Evolutionary conservation across 2,888 invertebrate genomes (phyloP).

Genomic region (Agriopis leucophaearia): DNA sequence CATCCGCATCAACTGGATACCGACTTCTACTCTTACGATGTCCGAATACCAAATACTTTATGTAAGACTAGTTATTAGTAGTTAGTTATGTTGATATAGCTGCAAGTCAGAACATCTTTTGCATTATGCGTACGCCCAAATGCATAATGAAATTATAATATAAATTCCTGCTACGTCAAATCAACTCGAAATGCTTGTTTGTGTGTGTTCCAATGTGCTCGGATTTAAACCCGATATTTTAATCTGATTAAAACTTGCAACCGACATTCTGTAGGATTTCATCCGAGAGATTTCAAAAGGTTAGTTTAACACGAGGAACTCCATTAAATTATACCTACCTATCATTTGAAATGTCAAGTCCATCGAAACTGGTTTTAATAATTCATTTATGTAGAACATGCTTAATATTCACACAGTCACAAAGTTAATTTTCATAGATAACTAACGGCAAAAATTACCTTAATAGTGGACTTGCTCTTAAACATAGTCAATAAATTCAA

Average conservation of each 20-base stretch:
- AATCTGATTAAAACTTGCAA: slow-evolving; percentile 66
- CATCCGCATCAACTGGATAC: no score
- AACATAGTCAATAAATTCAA: no score
- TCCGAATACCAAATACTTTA: no score
- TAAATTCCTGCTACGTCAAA: slow-evolving; percentile 3
- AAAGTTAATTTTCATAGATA: no score
- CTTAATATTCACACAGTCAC: background rate
- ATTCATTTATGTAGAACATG: slow-evolving; percentile 29
- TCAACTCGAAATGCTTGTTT: slow-evolving; percentile 13
- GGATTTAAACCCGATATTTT: slow-evolving; percentile 51
- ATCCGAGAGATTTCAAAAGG: slow-evolving; percentile 53
- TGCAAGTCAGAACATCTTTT: background rate
- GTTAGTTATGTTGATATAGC: no score
- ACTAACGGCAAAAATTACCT: background rate
- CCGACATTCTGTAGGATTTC: slow-evolving; percentile 59
- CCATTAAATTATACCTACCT: slow-evolving; percentile 26
- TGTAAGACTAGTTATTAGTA: background rate
- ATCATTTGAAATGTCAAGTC: slow-evolving; percentile 37
- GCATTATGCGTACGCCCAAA: background rate
- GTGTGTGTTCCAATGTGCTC: slow-evolving; percentile 19
- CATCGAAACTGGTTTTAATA: slow-evolving; percentile 33
- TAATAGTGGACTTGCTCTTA: background rate
- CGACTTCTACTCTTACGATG: no score
- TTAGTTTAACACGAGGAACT: slow-evolving; percentile 49
- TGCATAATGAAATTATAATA: slow-evolving; percentile 9